Evolutionary conservation across 2,797 vertebrate genomes (phyloP).

Genomic region (Peromyscus eremicus): DNA sequence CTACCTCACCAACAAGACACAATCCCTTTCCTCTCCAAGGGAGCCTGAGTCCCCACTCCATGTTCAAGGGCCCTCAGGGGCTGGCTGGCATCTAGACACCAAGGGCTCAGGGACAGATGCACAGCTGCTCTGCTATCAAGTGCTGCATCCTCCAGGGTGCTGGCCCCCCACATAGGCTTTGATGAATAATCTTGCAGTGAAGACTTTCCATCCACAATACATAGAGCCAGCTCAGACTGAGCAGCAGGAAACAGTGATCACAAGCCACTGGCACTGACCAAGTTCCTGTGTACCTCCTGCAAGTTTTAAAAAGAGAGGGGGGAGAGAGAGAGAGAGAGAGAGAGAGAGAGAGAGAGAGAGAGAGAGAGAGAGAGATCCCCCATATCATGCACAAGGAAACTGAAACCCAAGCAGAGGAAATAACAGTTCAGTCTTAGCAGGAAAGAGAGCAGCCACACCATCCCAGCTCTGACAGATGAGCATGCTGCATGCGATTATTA

Average conservation of each 20-base stretch:
- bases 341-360: no score
- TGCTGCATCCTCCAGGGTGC: not conserved
- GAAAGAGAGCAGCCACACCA: not conserved
- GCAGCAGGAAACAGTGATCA: not conserved
- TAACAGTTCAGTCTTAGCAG: not conserved
- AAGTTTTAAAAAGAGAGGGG: not conserved
- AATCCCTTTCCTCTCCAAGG: not conserved
- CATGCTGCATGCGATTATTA: accelerated
- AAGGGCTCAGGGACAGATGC: not conserved
- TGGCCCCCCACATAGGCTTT: not conserved
- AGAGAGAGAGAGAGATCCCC: no score
- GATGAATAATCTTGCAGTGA: not conserved
- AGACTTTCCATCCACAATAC: not conserved
- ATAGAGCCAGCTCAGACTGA: not conserved
- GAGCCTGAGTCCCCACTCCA: not conserved
- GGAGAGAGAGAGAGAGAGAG: no score
- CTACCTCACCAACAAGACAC: not conserved
- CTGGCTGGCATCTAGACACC: not conserved
- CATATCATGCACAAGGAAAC: not conserved
- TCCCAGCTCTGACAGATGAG: not conserved
- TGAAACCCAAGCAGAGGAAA: not conserved
- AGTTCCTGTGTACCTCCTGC: not conserved
- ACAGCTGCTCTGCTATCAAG: not conserved
- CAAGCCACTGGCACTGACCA: not conserved
- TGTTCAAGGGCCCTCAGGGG: accelerated